Evolutionary conservation across 1,140 invertebrate species (phyloP), one percentile per base, ranked within the genome.

Genomic region (Lucilia cuprina): DNA sequence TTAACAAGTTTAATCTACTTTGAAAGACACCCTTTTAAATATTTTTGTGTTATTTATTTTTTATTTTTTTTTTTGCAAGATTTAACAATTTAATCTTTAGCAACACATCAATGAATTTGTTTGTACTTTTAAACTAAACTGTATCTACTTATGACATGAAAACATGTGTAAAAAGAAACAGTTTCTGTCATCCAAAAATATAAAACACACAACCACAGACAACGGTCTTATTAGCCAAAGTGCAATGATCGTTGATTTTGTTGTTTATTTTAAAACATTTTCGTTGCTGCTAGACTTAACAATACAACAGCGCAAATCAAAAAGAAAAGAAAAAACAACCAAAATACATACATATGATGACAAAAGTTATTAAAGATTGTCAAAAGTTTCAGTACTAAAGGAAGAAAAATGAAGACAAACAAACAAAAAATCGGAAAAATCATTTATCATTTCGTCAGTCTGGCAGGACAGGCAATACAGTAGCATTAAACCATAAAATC

Each of bases 1-100:
- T 2, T 30, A 2, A 41, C 10, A 41, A 8, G 41, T 2, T 41
- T 41, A 41, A 41, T 41, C 5, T 10, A 0, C 10, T 10, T 41
- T 2, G 41, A 8, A 5, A 41, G 41, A 41, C 41, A 41, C 41
- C 41, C 41, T 41, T 10, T 30, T 5, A 41, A 41, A 41, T 60
- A 3, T 60, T 5, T n/a, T 14, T 60, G 9, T 19, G 1, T 70
- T 2, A 9, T 70, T 65, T n/a, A 19, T 65, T n/a, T 19, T 19
- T 70, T 19, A 8, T 70, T 21, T 70, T 21, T 70, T 8, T 70
- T 70, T 21, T 21, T 3, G 17, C 65, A 21, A 70, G 10, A 70
- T 70, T 70, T 70, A 70, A 70, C n/a, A 70, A 70, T 21, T 21
- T 70, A 70, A 70, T 70, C 65, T 70, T 70, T 70, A 70, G 65